These are phyloP conservation scores for Ostrea edulis DNA, from an alignment of 1,140 invertebrate genomes.

Conservation along the genomic window DNA sequence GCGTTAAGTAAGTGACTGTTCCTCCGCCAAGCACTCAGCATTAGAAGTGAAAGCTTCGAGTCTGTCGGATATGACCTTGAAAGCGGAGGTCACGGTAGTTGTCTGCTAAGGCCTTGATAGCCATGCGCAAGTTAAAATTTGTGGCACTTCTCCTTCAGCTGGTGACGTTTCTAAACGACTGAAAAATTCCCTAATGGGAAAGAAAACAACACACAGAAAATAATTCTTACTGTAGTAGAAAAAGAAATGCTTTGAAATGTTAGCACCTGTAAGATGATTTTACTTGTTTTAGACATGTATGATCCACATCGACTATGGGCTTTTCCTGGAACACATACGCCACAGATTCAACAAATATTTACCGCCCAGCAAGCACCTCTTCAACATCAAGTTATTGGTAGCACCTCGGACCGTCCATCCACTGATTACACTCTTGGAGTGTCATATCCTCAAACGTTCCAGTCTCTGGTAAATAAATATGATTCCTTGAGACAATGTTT, in stretches of 20 bases:
- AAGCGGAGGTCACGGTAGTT: too few species aligned
- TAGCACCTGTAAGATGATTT: conserved; percentile 73
- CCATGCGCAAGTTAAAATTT: too few species aligned
- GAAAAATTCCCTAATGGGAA: too few species aligned
- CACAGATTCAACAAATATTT: conserved; percentile 49
- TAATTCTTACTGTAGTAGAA: not conserved
- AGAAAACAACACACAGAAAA: not conserved
- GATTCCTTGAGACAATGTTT: too few species aligned
- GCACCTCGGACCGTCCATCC: conserved; percentile 4
- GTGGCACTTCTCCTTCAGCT: too few species aligned
- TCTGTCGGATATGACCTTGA: too few species aligned
- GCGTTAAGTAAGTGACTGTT: too few species aligned
- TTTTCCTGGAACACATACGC: conserved; percentile 38
- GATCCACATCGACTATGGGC: conserved; percentile 58
- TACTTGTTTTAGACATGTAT: conserved; percentile 62
- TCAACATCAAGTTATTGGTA: conserved; percentile 34
- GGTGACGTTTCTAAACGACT: too few species aligned
- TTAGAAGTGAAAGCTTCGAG: too few species aligned
- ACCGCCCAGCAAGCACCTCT: conserved; percentile 45
- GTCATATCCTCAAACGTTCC: conserved; percentile 83
- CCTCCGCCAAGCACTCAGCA: too few species aligned
- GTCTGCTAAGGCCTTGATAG: too few species aligned
- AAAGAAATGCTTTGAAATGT: conserved; percentile 55
- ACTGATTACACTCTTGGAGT: conserved; percentile 82
- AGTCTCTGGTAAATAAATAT: conserved; percentile 17